Percentiles rank a stretch among this genome's conserved stretches.
phyloP scores from a whole-genome alignment of 2,113 vertebrate genomes.

The Plecturocebus donacophilus region DNA sequence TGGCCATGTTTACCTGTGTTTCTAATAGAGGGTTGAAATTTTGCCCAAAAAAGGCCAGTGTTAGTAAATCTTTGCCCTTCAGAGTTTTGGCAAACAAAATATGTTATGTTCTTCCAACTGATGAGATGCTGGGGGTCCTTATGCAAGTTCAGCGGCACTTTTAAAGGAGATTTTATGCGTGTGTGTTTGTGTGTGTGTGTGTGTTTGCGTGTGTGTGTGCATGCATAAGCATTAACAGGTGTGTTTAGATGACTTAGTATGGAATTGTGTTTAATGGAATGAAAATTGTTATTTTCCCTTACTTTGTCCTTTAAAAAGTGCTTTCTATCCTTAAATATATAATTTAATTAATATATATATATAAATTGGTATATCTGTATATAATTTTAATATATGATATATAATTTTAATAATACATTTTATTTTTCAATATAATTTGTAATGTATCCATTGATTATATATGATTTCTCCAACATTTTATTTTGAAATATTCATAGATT shows the following conservation, averaged over 20 bases:
- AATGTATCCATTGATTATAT: not conserved
- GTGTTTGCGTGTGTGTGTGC: not conserved
- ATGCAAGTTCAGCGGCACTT: not conserved
- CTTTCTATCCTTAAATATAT: not conserved
- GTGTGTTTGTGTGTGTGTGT: not conserved
- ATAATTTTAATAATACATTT: not conserved
- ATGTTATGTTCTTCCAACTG: not conserved
- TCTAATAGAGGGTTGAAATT: conserved; percentile 45
- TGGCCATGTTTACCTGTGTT: conserved; percentile 65
- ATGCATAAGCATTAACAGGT: not conserved
- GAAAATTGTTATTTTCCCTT: not conserved
- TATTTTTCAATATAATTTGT: not conserved
- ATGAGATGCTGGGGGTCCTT: not conserved
- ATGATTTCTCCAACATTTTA: not conserved
- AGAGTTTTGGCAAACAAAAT: conserved; percentile 37
- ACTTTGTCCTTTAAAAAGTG: not conserved
- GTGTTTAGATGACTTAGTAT: not conserved
- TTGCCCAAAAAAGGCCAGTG: conserved; percentile 44
- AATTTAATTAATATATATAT: not conserved
- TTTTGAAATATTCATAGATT: not conserved
- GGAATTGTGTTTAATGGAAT: not conserved
- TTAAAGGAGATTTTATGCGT: not conserved
- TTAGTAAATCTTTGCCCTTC: conserved; percentile 56
- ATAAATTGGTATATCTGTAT: not conserved
- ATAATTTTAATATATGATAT: not conserved